A percentile compares a stretch with the other conserved stretches of the same genome.
These are phyloP conservation scores for Phymatocera aterrima DNA, from an alignment of 2,888 invertebrate species.

Conservation along the genomic window DNA sequence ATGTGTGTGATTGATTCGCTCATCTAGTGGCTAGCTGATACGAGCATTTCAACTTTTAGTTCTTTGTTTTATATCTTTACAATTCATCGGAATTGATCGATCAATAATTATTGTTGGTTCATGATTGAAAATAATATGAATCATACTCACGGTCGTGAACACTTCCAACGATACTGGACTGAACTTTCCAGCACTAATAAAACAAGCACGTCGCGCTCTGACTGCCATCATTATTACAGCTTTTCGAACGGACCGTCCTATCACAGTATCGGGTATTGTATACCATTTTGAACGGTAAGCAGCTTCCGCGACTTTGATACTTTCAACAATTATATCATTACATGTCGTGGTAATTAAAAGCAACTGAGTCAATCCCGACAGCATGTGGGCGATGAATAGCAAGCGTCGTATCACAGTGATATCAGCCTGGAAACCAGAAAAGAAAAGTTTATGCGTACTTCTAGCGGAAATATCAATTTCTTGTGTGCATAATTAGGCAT, in stretches of 20 bases:
- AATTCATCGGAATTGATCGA: no score
- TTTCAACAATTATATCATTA: conserved; percentile 59
- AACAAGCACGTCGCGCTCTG: conserved; percentile 57
- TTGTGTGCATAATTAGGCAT: background rate
- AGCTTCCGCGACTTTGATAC: conserved; percentile 56
- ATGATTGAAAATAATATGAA: background rate
- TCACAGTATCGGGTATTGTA: conserved; percentile 50
- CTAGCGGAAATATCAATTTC: background rate
- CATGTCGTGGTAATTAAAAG: conserved; percentile 60
- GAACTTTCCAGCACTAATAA: conserved; percentile 61
- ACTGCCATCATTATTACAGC: conserved; percentile 55
- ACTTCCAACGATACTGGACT: conserved; percentile 59
- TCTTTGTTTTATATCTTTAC: no score
- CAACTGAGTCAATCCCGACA: conserved; percentile 54
- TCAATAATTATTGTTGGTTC: no score
- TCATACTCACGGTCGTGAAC: conserved; percentile 56
- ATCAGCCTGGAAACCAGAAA: background rate
- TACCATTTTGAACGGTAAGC: conserved; percentile 59
- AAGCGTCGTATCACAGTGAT: background rate
- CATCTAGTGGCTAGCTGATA: no score
- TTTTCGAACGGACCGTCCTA: conserved; percentile 52
- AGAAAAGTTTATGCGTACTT: background rate
- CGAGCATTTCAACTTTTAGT: no score
- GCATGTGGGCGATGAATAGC: conserved; percentile 53
- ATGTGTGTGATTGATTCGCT: no score